These are phyloP conservation scores for Homarus americanus DNA, from an alignment of 1,140 invertebrate species.

Conservation along the genomic window DNA sequence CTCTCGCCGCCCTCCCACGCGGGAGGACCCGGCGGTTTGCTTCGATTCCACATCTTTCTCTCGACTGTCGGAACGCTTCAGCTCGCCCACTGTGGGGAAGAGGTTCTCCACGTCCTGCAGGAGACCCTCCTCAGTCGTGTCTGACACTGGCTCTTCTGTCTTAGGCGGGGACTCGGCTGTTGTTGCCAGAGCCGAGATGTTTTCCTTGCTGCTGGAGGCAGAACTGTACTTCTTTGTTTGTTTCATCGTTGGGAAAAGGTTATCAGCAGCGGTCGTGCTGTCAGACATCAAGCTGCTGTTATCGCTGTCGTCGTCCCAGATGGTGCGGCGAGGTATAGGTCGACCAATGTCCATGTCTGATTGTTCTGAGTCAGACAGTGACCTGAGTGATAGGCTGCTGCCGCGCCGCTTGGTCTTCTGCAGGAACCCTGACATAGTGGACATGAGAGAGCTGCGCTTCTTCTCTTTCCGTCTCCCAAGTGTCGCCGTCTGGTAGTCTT, in stretches of 20 bases:
- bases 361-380: constrained; percentile 86
- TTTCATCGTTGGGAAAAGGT: constrained; percentile 65
- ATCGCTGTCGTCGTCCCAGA: constrained; percentile 67
- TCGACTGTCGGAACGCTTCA: constrained; percentile 73
- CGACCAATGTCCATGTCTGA: constrained; percentile 83
- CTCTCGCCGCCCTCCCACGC: constrained; percentile 85
- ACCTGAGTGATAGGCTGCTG: constrained; percentile 80
- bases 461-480: constrained; percentile 63
- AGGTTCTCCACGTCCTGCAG: constrained; percentile 60
- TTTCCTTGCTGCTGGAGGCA: constrained; percentile 56
- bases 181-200: constrained; percentile 1
- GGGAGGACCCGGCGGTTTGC: constrained; percentile 42
- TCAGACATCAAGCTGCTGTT: constrained; percentile 68
- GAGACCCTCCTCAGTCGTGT: constrained; percentile 53
- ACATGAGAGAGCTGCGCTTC: constrained; percentile 87
- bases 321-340: constrained; percentile 65
- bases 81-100: constrained; percentile 71
- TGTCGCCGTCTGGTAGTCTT: constrained; percentile 75
- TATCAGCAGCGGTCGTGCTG: constrained; percentile 45
- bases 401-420: constrained; percentile 81
- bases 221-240: constrained; percentile 56
- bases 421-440: constrained; percentile 87
- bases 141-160: constrained; percentile 52
- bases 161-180: constrained; percentile 50
- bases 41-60: constrained; percentile 73